Base-by-base conservation (phyloP, 1,140 invertebrate genomes). In the Listronotus oregonensis region DNA sequence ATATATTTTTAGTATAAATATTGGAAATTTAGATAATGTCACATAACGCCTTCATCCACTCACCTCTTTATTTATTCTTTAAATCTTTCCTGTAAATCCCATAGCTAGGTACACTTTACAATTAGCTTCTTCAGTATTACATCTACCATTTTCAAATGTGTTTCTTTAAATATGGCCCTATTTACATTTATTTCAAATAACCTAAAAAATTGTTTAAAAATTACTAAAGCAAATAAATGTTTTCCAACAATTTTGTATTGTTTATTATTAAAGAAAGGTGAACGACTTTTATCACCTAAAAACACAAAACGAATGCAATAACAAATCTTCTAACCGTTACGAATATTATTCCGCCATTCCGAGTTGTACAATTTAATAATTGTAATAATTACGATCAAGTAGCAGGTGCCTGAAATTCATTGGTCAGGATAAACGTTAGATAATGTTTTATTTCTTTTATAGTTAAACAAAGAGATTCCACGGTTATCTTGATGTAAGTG, bases 311-410 rank as follows among this genome's bases (percentile, higher is more conserved):
- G 9, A 49, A 60, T 42, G 47, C 15, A 52, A 43, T 21, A 52
- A 27, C 47, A 44, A 46, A 62, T 62, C 60, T 43, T 63, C 61
- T 17, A 63, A 55, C 61, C 61, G 61, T 63, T 43, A 57, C 17
- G 9, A 43, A 57, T 43, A 43, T 27, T 55, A 63, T 34, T 40
- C 12, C 11, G 10, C 10, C 10, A 31, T 17, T 14, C 17, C 27
- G 49, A 50, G 49, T 63, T 63, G 54, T 55, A 49, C 61, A 63
- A 63, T 34, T 55, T 55, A 63, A 27, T 27, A 27, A 63, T 63
- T 63, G 61, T 63, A 55, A 63, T 63, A 52, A 63, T 55, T 55
- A 63, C 34, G 50, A 44, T 10, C 10, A 11, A 57, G 49, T 27
- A 47, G 37, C 58, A 61, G 47, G 39, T 50, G 58, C 37, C 40